These are phyloP conservation scores for Calliopum simillimum DNA, from an alignment of 2,888 invertebrate species.

Conservation along the genomic window DNA sequence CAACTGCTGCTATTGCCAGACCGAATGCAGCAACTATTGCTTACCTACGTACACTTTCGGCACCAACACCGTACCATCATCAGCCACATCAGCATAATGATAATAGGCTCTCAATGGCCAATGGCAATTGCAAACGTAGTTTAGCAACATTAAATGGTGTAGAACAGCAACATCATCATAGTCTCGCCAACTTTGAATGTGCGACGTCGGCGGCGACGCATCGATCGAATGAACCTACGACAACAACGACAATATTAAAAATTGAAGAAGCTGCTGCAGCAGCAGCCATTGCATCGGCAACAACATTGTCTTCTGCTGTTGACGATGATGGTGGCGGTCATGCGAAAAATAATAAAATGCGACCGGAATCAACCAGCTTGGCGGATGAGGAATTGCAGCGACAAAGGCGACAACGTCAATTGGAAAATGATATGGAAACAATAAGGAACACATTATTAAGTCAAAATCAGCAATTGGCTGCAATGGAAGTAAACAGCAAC, in stretches of 20 bases:
- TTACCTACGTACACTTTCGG: conserved; percentile 64
- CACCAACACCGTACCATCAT: conserved; percentile 55
- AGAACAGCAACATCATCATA: conserved; percentile 48
- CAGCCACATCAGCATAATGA: conserved; percentile 45
- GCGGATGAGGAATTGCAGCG: conserved; percentile 54
- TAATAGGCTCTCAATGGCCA: conserved; percentile 46
- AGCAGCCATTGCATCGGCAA: conserved; percentile 13
- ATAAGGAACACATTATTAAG: conserved; percentile 53
- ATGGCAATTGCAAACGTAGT: conserved; percentile 46
- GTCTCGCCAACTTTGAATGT: conserved; percentile 62
- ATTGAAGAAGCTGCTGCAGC: conserved; percentile 58
- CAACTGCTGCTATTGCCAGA: conserved; percentile 36
- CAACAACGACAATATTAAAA: conserved; percentile 59
- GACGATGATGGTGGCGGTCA: conserved; percentile 9
- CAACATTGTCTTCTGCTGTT: conserved; percentile 13
- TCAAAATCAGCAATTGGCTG: conserved; percentile 51
- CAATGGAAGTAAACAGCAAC: conserved; percentile 39
- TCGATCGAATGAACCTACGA: conserved; percentile 42
- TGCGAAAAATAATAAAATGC: neutral
- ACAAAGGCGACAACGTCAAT: conserved; percentile 62
- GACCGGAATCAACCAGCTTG: neutral
- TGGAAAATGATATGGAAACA: conserved; percentile 62
- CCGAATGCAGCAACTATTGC: conserved; percentile 53
- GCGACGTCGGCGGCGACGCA: conserved; percentile 45
- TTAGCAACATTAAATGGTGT: conserved; percentile 49